Evolutionary conservation across 2,797 vertebrate species (phyloP).

Genomic region (Pitangus sulphuratus): DNA sequence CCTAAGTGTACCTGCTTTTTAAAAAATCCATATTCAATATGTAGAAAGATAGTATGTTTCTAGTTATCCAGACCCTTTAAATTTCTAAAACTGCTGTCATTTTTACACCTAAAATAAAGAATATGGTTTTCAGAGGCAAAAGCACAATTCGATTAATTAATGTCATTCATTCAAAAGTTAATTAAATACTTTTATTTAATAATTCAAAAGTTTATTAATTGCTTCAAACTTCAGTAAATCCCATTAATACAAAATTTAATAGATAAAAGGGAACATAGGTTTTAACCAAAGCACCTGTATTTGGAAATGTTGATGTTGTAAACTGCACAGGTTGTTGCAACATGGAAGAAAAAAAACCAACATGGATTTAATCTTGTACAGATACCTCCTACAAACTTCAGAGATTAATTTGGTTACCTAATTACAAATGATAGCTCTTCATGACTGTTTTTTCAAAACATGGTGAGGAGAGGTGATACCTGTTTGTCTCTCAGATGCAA

Average conservation of each 20-base stretch:
- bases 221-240: background rate
- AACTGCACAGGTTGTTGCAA: background rate
- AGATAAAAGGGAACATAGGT: background rate
- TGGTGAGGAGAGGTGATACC: background rate
- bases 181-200: background rate
- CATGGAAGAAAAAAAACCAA: background rate
- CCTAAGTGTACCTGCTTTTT: background rate
- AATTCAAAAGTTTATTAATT: background rate
- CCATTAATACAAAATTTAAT: background rate
- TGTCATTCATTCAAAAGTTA: background rate
- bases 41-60: background rate
- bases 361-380: background rate
- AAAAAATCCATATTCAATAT: background rate
- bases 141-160: background rate
- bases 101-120: background rate
- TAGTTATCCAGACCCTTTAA: background rate
- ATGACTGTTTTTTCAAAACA: slow-evolving; percentile 26
- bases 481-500: slow-evolving; percentile 18
- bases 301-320: background rate
- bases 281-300: background rate
- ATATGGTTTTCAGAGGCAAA: background rate
- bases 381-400: background rate
- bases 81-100: background rate
- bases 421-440: background rate
- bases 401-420: background rate